Percentiles rank a stretch among this genome's conserved stretches.
phyloP scores from a whole-genome alignment of 2,113 vertebrate species.

The Tenrec ecaudatus region DNA sequence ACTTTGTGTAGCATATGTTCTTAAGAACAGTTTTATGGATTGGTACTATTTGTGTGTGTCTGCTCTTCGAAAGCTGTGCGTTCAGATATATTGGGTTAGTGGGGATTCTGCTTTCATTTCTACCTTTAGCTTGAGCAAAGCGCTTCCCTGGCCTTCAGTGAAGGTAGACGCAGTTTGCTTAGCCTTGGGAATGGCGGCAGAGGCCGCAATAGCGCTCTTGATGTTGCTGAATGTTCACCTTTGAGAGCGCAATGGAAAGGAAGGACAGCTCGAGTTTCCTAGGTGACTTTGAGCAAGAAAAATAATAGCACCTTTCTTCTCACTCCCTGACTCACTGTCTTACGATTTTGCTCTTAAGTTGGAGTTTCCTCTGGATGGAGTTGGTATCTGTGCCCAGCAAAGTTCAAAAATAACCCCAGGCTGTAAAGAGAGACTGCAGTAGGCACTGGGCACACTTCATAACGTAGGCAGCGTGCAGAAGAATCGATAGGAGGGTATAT shows the following conservation, averaged over 20 bases:
- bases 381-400: conserved; percentile 43
- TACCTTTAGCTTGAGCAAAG: neutral
- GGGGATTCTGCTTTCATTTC: neutral
- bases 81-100: too few species aligned
- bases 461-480: neutral
- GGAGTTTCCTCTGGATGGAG: conserved; percentile 39
- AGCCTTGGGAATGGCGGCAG: too few species aligned
- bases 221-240: neutral
- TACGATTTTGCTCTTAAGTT: conserved; percentile 32
- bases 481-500: neutral
- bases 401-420: conserved; percentile 50
- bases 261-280: neutral
- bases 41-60: neutral
- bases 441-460: conserved; percentile 4
- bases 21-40: neutral
- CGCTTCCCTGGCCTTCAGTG: too few species aligned
- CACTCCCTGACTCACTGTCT: conserved; percentile 23
- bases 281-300: conserved; percentile 40
- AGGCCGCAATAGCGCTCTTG: too few species aligned
- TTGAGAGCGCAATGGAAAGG: neutral
- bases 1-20: neutral
- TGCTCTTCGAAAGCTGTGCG: neutral
- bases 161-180: too few species aligned
- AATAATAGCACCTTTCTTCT: neutral
- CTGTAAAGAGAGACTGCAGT: conserved; percentile 5